These are phyloP conservation scores for Clarias gariepinus DNA, from an alignment of 2,113 vertebrate species.

Conservation along the genomic window DNA sequence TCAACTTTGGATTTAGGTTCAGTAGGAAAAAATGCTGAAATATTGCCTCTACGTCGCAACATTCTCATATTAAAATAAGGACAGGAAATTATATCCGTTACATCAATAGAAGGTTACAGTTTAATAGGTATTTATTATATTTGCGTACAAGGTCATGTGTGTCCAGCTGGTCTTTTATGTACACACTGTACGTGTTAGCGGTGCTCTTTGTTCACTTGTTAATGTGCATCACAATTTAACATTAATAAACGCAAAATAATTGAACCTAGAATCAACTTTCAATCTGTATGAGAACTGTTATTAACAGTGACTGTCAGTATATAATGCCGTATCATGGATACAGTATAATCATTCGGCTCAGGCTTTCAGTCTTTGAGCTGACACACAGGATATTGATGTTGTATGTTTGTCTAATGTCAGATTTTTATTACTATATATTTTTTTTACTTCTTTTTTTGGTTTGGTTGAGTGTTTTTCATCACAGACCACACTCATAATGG, in stretches of 20 bases:
- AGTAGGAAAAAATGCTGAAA: not conserved
- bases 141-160: slow-evolving; percentile 25
- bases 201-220: not conserved
- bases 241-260: not conserved
- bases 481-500: slow-evolving; percentile 18
- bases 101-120: not conserved
- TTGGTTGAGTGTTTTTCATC: not conserved
- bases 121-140: slow-evolving; percentile 27
- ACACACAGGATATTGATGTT: not conserved
- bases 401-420: not conserved
- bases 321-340: not conserved
- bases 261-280: not conserved
- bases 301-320: not conserved
- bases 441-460: not conserved
- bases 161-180: slow-evolving; percentile 36
- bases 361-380: not conserved
- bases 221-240: not conserved
- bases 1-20: not conserved
- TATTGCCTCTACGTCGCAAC: not conserved
- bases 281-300: not conserved
- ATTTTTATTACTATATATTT: no score
- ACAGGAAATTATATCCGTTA: not conserved
- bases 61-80: not conserved
- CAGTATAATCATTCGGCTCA: not conserved
- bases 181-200: slow-evolving; percentile 3